phyloP scores from a whole-genome alignment of 1,140 invertebrate species.

The Protaetia brevitarsis region DNA sequence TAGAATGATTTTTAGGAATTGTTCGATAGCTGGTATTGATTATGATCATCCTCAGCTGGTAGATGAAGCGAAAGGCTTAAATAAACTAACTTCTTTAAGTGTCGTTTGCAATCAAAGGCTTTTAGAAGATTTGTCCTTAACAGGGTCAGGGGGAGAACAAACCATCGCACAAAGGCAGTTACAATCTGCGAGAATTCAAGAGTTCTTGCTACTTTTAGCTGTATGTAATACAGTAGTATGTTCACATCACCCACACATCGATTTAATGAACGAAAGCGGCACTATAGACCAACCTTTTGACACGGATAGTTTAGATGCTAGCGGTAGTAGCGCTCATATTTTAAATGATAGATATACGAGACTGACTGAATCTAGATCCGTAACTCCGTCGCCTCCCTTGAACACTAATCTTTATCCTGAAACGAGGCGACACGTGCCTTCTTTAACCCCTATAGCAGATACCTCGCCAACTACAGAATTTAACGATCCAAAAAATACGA shows the following conservation, averaged over 20 bases:
- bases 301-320: conserved; percentile 39
- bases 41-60: conserved; percentile 76
- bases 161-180: conserved; percentile 34
- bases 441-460: conserved; percentile 52
- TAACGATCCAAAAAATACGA: conserved; percentile 43
- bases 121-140: conserved; percentile 63
- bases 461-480: conserved; percentile 46
- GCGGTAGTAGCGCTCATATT: conserved; percentile 29
- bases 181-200: conserved; percentile 63
- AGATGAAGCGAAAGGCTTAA: conserved; percentile 40
- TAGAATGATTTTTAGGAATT: conserved; percentile 92
- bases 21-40: conserved; percentile 84
- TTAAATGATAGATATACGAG: conserved; percentile 59
- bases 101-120: conserved; percentile 65
- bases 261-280: conserved; percentile 81
- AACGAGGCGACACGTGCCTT: conserved; percentile 46
- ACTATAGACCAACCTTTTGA: conserved; percentile 29
- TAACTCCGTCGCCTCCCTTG: conserved; percentile 71
- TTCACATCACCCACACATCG: conserved; percentile 81
- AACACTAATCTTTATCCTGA: conserved; percentile 43
- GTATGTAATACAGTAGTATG: conserved; percentile 97
- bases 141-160: conserved; percentile 39
- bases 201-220: conserved; percentile 89
- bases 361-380: conserved; percentile 67
- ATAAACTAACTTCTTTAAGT: conserved; percentile 31